Conservation (phyloP, 2,888 invertebrate species). For the Eupeodes luniger region DNA sequence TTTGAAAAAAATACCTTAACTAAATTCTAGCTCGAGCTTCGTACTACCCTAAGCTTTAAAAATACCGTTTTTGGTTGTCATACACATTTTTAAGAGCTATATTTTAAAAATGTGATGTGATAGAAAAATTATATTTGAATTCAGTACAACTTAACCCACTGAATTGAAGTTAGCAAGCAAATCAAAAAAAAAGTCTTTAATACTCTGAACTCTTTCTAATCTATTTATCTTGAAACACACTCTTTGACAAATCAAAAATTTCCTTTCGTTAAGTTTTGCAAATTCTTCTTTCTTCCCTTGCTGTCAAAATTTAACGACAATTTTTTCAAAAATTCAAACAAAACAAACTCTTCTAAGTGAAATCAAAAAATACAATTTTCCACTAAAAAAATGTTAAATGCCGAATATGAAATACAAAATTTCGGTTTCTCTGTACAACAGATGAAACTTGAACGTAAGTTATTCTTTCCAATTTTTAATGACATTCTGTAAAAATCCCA, state of each 20-base stretch:
- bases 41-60: too few species aligned
- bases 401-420: conserved; percentile 79
- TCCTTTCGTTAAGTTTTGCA: conserved; percentile 14
- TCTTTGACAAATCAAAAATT: neutral
- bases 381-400: conserved; percentile 75
- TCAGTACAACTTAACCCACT: too few species aligned
- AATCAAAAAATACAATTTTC: neutral
- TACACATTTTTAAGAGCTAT: too few species aligned
- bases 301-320: conserved; percentile 62
- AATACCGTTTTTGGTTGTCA: too few species aligned
- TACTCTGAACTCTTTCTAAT: too few species aligned
- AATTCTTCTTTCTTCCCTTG: neutral
- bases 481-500: neutral
- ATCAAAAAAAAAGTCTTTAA: too few species aligned
- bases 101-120: too few species aligned
- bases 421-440: conserved; percentile 79
- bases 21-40: too few species aligned
- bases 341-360: neutral
- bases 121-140: too few species aligned
- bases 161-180: too few species aligned
- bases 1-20: too few species aligned
- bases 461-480: neutral
- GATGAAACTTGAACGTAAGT: conserved; percentile 79
- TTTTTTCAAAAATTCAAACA: conserved; percentile 14
- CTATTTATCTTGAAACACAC: conserved; percentile 9